phyloP scores from a whole-genome alignment of 2,113 vertebrate genomes.

The Daubentonia madagascariensis region DNA sequence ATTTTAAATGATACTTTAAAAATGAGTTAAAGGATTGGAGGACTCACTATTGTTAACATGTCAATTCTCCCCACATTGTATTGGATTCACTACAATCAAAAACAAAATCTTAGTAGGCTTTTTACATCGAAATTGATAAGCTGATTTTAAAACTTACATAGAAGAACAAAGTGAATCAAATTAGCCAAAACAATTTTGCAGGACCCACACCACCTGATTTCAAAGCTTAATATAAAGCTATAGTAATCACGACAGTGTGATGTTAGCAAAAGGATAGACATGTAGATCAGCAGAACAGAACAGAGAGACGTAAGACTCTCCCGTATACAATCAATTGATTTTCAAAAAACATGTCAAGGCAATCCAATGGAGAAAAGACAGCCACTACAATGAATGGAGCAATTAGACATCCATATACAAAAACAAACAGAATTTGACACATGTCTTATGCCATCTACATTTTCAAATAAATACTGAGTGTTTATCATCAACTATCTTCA shows the following conservation, averaged over 20 bases:
- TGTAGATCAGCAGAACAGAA: background rate
- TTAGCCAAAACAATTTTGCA: background rate
- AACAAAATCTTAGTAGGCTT: background rate
- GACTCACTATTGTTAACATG: background rate
- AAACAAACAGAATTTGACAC: background rate
- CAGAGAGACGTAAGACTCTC: background rate
- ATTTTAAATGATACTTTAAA: background rate
- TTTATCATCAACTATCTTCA: background rate
- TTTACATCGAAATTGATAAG: background rate
- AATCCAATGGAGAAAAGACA: background rate
- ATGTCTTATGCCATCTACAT: background rate
- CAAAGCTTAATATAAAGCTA: background rate
- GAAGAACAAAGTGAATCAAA: background rate
- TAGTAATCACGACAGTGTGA: background rate
- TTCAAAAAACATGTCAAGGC: background rate
- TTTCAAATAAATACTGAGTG: background rate
- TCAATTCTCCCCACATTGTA: background rate
- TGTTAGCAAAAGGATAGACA: background rate
- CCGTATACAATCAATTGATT: background rate
- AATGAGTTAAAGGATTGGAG: background rate
- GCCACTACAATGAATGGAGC: background rate
- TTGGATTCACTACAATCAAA: background rate
- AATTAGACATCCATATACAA: background rate
- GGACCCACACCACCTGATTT: background rate
- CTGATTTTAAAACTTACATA: background rate